Evolutionary conservation across 2,888 invertebrate species (phyloP), one percentile per base, ranked within the genome.

Genomic region (Aporophyla nigra): DNA sequence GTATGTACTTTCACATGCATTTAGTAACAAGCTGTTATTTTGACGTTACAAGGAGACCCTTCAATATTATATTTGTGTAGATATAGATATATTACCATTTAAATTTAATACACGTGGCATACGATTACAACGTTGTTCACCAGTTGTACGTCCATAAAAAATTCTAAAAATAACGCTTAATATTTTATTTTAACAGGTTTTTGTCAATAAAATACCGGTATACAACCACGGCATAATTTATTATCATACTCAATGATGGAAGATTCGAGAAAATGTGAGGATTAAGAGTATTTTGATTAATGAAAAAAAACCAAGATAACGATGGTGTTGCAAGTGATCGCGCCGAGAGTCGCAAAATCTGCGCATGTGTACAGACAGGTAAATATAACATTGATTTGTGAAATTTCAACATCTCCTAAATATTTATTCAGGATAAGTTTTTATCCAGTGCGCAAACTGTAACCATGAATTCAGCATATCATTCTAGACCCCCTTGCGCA

Each of bases 321-420:
- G 19, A 80, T 61, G 2, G 14, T 27, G 5, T n/a, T 85, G n/a
- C 54, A 71, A 67, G 49, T 21, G 0, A 58, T 76, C 6, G 24
- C 63, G 43, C 66, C 72, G 4, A 76, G 80, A 24, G 16, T 77
- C 0, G 24, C 72, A 2, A 27, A 49, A 24, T 71, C 76, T 1
- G 51, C 75, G 6, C 76, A 86, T 74, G 0, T 78, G 0, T 86
- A 86, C 19, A 78, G 76, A 86, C 86, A 86, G 86, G 86, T 86
- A 84, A 68, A 24, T 69, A 33, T 66, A 9, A 49, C 2, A 46
- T 46, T 46, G 10, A 46, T 12, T 46, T 46, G 43, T 46, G 1
- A 46, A 46, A 12, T 46, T 1, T 46, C 43, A 12, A 12, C 3
- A 46, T 46, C 2, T 46, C 43, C 10, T 46, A 46, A 46, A n/a